Evolutionary conservation across 2,888 invertebrate species (phyloP), one percentile per base, ranked within the genome.

Genomic region (Drosophila suboccidentalis): DNA sequence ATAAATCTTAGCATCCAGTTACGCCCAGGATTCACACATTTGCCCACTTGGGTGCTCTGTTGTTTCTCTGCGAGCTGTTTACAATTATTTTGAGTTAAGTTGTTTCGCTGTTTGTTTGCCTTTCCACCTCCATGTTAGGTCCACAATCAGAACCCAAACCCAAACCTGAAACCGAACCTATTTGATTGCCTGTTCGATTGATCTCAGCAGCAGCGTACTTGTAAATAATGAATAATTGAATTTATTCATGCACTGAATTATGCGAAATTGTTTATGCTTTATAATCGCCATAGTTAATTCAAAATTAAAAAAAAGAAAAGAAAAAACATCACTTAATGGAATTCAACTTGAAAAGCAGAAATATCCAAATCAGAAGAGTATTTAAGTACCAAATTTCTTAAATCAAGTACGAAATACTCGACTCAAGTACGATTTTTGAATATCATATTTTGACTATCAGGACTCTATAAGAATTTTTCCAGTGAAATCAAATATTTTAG

Each of bases 1-100:
- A 86, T 86, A 86, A 88, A 84, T 84, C 88, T 82, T 70, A 19
- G 44, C 66, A 78, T 82, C 77, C 75, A 80, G 83, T 80, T 65
- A 75, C 71, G 71, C 47, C 73, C 75, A 88, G 88, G 84, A 87
- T 77, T 73, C 78, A 58, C 49, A 62, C 61, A 57, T 62, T 65
- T 65, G n/a, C 50, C 51, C 38, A 34, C 60, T 61, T 60, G 58
- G 68, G 44, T 67, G 66, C 53, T 66, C 58, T 71, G 71, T 77
- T 65, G 60, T 62, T 71, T 76, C 64, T 82, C 61, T 11, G 38
- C 17, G 54, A 53, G 43, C 66, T 84, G 83, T 84, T 84, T 84
- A 84, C 76, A 84, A 87, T 78, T 84, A 63, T 78, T 84, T 84
- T 71, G 70, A 71, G 67, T 84, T 84, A 86, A 83, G 71, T 64